phyloP scores from a whole-genome alignment of 2,113 vertebrate genomes.

The Perca flavescens region DNA sequence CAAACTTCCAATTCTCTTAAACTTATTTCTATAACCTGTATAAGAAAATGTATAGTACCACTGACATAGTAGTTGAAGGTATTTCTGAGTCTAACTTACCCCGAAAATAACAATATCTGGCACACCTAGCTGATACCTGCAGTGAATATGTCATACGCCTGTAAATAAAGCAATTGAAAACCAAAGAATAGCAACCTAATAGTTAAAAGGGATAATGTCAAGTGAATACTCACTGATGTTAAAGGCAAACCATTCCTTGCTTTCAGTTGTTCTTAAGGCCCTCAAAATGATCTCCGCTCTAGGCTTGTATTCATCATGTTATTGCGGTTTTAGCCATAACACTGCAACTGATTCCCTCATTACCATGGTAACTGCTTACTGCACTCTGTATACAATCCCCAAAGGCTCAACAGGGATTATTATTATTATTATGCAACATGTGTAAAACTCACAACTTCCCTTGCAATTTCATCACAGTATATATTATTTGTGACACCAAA shows the following conservation, averaged over 20 bases:
- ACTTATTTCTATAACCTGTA: not conserved
- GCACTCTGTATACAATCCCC: slow-evolving; percentile 8
- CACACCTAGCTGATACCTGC: not conserved
- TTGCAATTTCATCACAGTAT: slow-evolving; percentile 16
- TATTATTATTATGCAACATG: slow-evolving; percentile 36
- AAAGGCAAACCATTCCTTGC: not conserved
- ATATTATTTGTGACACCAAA: not conserved
- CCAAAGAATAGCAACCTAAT: not conserved
- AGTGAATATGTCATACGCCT: no score
- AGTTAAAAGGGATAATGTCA: slow-evolving; percentile 9
- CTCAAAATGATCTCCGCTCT: slow-evolving; percentile 12
- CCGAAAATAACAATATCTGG: not conserved
- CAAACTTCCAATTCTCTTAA: not conserved
- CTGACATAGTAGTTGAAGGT: not conserved
- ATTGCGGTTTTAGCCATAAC: slow-evolving; percentile 12
- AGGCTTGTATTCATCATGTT: slow-evolving; percentile 30
- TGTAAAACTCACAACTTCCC: slow-evolving; percentile 22
- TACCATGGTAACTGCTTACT: slow-evolving; percentile 43
- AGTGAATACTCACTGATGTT: slow-evolving; percentile 4
- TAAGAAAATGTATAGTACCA: not conserved
- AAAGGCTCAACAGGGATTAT: slow-evolving; percentile 31
- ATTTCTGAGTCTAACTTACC: not conserved
- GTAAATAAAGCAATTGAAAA: not conserved
- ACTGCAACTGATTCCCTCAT: slow-evolving; percentile 33
- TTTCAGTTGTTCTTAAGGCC: not conserved